Evolutionary conservation across 2,797 vertebrate genomes (phyloP).

Genomic region (Euthynnus affinis): DNA sequence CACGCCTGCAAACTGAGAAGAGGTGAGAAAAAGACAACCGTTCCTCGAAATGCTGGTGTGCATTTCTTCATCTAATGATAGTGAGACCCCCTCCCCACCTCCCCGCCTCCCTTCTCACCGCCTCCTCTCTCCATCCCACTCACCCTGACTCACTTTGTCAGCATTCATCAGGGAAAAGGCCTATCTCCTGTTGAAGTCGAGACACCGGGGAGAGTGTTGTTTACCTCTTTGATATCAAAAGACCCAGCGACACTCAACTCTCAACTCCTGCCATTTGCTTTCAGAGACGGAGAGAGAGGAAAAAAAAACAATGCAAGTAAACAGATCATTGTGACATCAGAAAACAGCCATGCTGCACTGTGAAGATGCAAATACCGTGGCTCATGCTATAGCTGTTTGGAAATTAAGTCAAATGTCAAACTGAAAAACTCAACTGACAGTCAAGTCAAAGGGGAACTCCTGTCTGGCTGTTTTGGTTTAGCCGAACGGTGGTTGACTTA

Average conservation of each 20-base stretch:
- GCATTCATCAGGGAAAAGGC: conserved; percentile 31
- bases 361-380: conserved; percentile 29
- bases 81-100: conserved; percentile 3
- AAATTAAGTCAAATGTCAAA: conserved; percentile 23
- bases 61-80: conserved; percentile 24
- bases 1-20: conserved; percentile 11
- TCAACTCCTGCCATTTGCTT: conserved; percentile 35
- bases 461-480: conserved; percentile 20
- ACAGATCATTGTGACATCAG: background rate
- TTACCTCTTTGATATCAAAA: conserved; percentile 52
- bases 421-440: conserved; percentile 13
- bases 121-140: conserved; percentile 50
- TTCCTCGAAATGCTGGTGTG: background rate
- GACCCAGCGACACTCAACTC: conserved; percentile 12
- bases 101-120: background rate
- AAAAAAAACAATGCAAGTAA: conserved; percentile 2
- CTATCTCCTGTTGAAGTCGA: conserved; percentile 35
- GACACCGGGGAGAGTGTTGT: conserved; percentile 46
- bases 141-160: conserved; percentile 43
- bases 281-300: conserved; percentile 24
- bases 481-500: background rate
- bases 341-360: conserved; percentile 27
- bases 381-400: conserved; percentile 9
- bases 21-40: conserved; percentile 1
- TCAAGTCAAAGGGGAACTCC: conserved; percentile 57